Conservation (phyloP, 2,797 vertebrate species). For the Coendou prehensilis region DNA sequence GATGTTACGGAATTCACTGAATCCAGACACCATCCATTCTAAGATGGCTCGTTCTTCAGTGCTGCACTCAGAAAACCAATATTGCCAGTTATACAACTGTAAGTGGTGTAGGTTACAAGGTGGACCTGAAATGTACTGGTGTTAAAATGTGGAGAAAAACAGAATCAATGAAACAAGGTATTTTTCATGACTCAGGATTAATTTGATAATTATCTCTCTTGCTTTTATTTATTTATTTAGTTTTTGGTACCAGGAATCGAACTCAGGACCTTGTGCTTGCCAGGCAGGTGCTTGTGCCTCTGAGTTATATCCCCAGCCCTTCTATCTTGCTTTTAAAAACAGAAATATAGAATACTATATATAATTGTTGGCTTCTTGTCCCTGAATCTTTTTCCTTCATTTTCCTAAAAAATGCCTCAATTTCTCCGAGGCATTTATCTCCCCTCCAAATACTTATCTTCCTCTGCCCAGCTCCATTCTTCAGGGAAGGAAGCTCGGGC, state of each 20-base stretch:
- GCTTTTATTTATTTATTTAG: not conserved
- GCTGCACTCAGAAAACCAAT: not conserved
- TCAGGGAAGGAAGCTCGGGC: not conserved
- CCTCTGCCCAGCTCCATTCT: not conserved
- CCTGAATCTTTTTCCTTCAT: not conserved
- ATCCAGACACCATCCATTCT: not conserved
- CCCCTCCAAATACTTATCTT: not conserved
- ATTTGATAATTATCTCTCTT: not conserved
- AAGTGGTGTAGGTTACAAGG: not conserved
- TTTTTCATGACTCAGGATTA: conserved; percentile 1
- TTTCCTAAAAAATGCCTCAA: not conserved
- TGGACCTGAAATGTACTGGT: not conserved
- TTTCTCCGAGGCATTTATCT: not conserved
- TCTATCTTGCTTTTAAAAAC: conserved; percentile 46
- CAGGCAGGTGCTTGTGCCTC: too few relatives aligned
- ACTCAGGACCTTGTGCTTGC: too few relatives aligned
- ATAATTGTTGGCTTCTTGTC: not conserved
- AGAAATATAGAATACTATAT: conserved; percentile 3
- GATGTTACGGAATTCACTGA: not conserved
- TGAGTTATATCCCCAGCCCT: too few relatives aligned
- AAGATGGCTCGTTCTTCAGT: conserved; percentile 15
- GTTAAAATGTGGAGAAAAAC: not conserved
- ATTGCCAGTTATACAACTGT: not conserved
- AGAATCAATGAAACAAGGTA: not conserved
- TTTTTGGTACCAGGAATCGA: too few relatives aligned